Conservation (phyloP, 2,888 invertebrate species). For the Panorpa germanica region DNA sequence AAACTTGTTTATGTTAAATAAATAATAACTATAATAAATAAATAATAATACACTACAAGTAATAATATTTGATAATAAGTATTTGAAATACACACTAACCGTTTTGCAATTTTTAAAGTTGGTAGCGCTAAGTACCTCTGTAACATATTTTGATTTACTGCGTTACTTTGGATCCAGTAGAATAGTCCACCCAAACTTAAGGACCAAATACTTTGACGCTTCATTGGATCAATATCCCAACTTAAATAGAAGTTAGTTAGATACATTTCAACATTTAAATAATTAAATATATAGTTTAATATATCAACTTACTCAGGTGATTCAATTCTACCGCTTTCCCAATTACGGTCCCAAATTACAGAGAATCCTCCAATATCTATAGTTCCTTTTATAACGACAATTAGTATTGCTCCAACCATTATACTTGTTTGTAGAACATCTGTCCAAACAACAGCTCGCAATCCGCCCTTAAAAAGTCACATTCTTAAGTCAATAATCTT, state of each 20-base stretch:
- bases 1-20: too few relatives aligned
- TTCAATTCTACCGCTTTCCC: slow-evolving; percentile 50
- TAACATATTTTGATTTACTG: slow-evolving; percentile 75
- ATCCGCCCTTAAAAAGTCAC: slow-evolving; percentile 3
- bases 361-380: slow-evolving; percentile 48
- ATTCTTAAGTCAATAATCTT: too few relatives aligned
- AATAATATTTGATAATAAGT: too few relatives aligned
- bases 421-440: slow-evolving; percentile 63
- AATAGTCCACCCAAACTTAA: slow-evolving; percentile 56
- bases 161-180: slow-evolving; percentile 61
- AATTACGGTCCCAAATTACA: slow-evolving; percentile 43
- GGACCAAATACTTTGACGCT: slow-evolving; percentile 69
- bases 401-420: slow-evolving; percentile 55
- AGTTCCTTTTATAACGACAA: slow-evolving; percentile 58
- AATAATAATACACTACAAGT: too few relatives aligned
- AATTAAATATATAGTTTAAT: slow-evolving; percentile 3
- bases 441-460: slow-evolving; percentile 28
- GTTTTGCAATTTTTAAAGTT: slow-evolving; percentile 43
- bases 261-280: slow-evolving; percentile 4
- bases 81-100: too few relatives aligned
- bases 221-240: slow-evolving; percentile 55
- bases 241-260: slow-evolving; percentile 26
- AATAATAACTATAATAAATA: too few relatives aligned
- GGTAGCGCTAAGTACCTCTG: slow-evolving; percentile 68
- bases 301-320: slow-evolving; percentile 37